Evolutionary conservation across 2,797 vertebrate genomes (phyloP).

Genomic region (Erethizon dorsatum): DNA sequence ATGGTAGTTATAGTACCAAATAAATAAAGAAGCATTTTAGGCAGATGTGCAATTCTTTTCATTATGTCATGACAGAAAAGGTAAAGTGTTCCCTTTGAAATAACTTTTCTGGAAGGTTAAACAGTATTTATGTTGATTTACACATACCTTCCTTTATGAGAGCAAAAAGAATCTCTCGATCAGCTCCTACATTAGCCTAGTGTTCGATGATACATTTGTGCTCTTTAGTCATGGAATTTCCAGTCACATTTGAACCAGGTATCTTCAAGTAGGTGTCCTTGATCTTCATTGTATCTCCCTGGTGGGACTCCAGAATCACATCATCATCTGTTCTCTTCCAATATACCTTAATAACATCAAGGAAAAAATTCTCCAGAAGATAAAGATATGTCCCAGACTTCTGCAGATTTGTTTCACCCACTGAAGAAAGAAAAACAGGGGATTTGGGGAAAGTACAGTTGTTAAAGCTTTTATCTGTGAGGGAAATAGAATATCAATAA

Average conservation of each 20-base stretch:
- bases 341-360: conserved; percentile 87
- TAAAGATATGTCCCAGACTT: conserved; percentile 84
- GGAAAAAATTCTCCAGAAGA: conserved; percentile 89
- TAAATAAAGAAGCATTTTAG: not conserved
- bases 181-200: not conserved
- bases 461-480: conserved; percentile 3
- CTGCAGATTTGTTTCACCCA: not conserved
- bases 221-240: not conserved
- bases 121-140: not conserved
- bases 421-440: conserved; percentile 75
- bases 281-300: conserved; percentile 47
- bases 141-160: conserved; percentile 61
- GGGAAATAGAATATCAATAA: not conserved
- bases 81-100: not conserved
- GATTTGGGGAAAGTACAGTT: conserved; percentile 23
- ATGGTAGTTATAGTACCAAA: not conserved
- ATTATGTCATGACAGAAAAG: not conserved
- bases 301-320: conserved; percentile 1
- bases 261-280: conserved; percentile 78
- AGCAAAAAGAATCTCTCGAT: conserved; percentile 66
- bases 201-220: conserved; percentile 84
- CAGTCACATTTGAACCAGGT: conserved; percentile 88
- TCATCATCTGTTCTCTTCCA: conserved; percentile 82
- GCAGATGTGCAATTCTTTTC: not conserved
- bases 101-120: not conserved